phyloP scores from a whole-genome alignment of 2,888 invertebrate genomes.

The Ypsolopha scabrella region DNA sequence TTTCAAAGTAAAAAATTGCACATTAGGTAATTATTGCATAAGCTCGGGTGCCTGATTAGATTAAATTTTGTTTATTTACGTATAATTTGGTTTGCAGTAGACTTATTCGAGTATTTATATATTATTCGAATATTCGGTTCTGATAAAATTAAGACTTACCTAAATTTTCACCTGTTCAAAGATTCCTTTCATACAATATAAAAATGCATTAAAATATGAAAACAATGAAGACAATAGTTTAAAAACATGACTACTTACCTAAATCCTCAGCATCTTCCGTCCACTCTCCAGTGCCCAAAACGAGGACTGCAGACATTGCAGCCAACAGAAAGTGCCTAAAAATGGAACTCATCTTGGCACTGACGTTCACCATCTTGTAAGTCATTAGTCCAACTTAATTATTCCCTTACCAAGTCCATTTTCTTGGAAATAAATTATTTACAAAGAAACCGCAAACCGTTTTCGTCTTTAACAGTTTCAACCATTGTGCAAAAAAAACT shows the following conservation, averaged over 20 bases:
- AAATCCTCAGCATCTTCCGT: constrained; percentile 62
- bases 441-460: background rate
- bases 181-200: background rate
- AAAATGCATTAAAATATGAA: background rate
- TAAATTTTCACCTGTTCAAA: background rate
- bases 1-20: too few relatives aligned
- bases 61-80: too few relatives aligned
- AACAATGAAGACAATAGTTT: background rate
- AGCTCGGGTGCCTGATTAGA: too few relatives aligned
- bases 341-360: constrained; percentile 23
- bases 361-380: background rate
- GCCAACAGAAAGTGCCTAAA: constrained; percentile 29
- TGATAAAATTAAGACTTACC: background rate
- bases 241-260: constrained; percentile 33
- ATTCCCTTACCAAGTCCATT: background rate
- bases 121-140: background rate
- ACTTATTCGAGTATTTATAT: background rate
- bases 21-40: too few relatives aligned
- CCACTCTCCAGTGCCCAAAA: constrained; percentile 56
- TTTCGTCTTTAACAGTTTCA: background rate
- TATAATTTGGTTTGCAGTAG: too few relatives aligned
- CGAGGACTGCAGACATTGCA: constrained; percentile 32
- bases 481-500: background rate
- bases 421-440: background rate
- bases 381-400: background rate